A percentile compares a stretch with the other conserved stretches of the same genome.
These are phyloP conservation scores for Lasioglossum pauxillum DNA, from an alignment of 2,888 invertebrate genomes.

Conservation along the genomic window DNA sequence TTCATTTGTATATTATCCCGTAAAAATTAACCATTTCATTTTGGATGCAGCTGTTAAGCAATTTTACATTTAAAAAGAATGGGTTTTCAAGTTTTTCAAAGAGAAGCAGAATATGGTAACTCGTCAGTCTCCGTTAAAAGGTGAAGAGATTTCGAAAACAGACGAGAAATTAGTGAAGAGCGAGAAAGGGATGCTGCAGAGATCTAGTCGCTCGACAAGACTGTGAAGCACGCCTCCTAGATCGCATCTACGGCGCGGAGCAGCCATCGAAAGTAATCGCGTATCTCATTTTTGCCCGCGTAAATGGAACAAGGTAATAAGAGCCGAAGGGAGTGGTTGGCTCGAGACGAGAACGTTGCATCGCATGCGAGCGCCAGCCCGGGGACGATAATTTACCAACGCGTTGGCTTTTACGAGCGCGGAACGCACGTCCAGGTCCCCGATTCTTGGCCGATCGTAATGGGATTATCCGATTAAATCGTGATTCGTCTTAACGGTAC, in stretches of 20 bases:
- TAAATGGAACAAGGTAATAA: slow-evolving; percentile 58
- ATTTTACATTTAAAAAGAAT: neutral
- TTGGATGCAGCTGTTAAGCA: neutral
- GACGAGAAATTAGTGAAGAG: neutral
- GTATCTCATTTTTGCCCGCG: slow-evolving; percentile 42
- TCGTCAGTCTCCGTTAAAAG: neutral
- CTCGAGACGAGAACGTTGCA: slow-evolving; percentile 39
- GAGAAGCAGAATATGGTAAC: neutral
- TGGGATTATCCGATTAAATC: slow-evolving; percentile 68
- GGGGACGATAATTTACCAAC: slow-evolving; percentile 47
- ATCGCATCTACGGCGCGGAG: slow-evolving; percentile 27
- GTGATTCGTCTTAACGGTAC: slow-evolving; percentile 66
- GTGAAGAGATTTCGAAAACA: neutral
- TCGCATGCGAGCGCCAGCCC: slow-evolving; percentile 37
- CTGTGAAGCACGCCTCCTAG: slow-evolving; percentile 18
- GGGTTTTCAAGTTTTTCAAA: neutral
- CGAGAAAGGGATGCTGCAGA: neutral
- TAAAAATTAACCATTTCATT: neutral
- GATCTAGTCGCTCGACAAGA: slow-evolving; percentile 9
- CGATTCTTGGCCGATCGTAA: slow-evolving; percentile 60
- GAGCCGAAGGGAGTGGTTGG: slow-evolving; percentile 51
- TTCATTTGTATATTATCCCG: neutral
- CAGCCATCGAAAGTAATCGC: slow-evolving; percentile 55
- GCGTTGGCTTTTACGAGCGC: slow-evolving; percentile 48
- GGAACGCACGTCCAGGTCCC: slow-evolving; percentile 24